Evolutionary conservation across 2,888 invertebrate species (phyloP), one percentile per base, ranked within the genome.

Genomic region (Erpobdella octoculata): DNA sequence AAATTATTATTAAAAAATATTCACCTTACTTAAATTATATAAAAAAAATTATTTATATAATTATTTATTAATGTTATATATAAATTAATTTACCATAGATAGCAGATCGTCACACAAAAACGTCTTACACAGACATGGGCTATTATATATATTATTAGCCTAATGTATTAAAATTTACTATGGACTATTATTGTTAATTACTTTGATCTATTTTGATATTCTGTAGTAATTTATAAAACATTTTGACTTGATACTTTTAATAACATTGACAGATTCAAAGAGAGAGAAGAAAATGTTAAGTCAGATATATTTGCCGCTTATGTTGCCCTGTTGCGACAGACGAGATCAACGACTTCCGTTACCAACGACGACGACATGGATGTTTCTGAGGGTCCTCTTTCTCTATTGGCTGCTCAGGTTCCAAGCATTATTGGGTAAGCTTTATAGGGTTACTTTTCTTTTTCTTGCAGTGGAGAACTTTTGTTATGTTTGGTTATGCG

Each of bases 221-320:
- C n/a, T 15, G 12, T 41, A n/a, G 12, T 41, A n/a, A 15, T n/a
- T 41, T 41, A 12, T 15, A 41, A 15, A 41, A 15, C 21, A 21
- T 59, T 12, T 12, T 59, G 12, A 59, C 28, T 15, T 59, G 61
- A 59, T 12, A 21, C 21, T 59, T 59, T 59, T 59, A n/a, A n/a
- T 66, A 25, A 15, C 66, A 18, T 31, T 3, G 35, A 33, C 12
- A 69, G 69, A 21, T 70, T 72, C 75, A 69, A 81, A 90, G 96
- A 97, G 83, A 88, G 97, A 41, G 98, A 99, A 84, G 98, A 99
- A 85, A 98, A 96, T 83, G 98, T 99, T 0, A 96, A 97, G 81
- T 93, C 93, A 35, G 97, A 98, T 81, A 93, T 99, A 75, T 91
- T 98, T 81, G 92, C 93, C 80, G 95, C 96, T 0, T 97, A 95